Evolutionary conservation across 2,113 vertebrate species (phyloP).

Genomic region (Aphyosemion australe): DNA sequence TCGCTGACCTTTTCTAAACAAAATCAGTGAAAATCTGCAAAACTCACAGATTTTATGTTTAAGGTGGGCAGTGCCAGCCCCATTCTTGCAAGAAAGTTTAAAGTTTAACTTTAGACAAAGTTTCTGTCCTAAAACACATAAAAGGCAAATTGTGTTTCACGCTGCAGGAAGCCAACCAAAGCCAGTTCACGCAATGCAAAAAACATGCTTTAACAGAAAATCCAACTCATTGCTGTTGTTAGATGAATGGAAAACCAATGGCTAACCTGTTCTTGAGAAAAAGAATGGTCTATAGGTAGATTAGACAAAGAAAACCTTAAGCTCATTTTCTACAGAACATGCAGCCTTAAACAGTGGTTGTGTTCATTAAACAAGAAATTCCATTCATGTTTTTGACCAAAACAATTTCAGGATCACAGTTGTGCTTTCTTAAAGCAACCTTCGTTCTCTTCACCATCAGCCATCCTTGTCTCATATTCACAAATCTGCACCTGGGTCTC

Average conservation of each 20-base stretch:
- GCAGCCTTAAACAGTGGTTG: background rate
- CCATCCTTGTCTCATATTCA: constrained; percentile 8
- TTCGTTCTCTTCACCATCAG: background rate
- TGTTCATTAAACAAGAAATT: background rate
- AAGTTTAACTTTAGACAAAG: background rate
- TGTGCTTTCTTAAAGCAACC: background rate
- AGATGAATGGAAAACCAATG: background rate
- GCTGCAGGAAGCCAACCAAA: background rate
- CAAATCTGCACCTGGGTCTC: background rate
- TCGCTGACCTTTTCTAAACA: background rate
- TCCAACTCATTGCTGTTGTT: background rate
- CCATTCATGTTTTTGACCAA: background rate
- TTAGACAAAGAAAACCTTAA: background rate
- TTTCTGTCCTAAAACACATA: background rate
- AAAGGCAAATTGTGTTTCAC: background rate
- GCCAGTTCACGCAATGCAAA: background rate
- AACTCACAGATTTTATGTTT: background rate
- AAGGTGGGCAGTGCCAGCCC: background rate
- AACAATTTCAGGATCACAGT: background rate
- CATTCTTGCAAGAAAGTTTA: background rate
- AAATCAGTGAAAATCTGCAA: background rate
- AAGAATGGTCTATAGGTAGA: background rate
- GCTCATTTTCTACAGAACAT: background rate
- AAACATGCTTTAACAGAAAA: background rate
- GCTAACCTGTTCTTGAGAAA: background rate